Evolutionary conservation across 2,113 vertebrate genomes (phyloP), one percentile per base, ranked within the genome.

Genomic region (Rhinogobius similis): DNA sequence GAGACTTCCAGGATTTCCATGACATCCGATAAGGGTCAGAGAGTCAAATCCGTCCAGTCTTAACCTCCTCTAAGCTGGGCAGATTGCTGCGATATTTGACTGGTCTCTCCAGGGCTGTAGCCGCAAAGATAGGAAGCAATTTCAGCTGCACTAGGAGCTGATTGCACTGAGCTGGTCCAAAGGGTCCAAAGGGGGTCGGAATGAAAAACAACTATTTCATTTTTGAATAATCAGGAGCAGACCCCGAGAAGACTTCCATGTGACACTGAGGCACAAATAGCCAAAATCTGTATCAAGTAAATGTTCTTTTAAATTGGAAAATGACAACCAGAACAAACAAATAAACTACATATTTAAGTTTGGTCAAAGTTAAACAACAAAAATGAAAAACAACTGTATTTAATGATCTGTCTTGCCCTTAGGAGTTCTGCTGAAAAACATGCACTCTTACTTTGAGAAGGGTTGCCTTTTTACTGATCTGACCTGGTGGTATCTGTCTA

Each of bases 41-140:
- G 75, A 80, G 79, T 67, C 70, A 68, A 84, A 84, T 87, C 82
- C 81, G 86, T 92, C 87, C 82, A 53, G 89, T 86, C 81, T 88
- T 86, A 83, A 89, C 87, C 76, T 86, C 78, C 73, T 76, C 74
- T 91, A 88, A 91, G 79, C 85, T 72, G 65, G 66, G 81, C 65
- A 92, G 90, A 92, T 92, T 77, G 78, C 43, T 77, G 71, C 76
- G 85, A 92, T 91, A 88, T 85, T 62, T 23, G 73, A 56, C 72
- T 20, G 56, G 71, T 61, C 79, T 78, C 86, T 85, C 70, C 70
- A 43, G 75, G 81, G 83, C 86, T 56, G 44, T 43, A 58, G 81
- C 89, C 85, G 76, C 86, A 87, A 32, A 73, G 83, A 76, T 89
- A 85, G 87, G 89, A 91, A 90, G 84, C 74, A 88, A 90, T 92